These are phyloP conservation scores for Torymus auratus DNA, from an alignment of 2,888 invertebrate genomes.

Conservation along the genomic window DNA sequence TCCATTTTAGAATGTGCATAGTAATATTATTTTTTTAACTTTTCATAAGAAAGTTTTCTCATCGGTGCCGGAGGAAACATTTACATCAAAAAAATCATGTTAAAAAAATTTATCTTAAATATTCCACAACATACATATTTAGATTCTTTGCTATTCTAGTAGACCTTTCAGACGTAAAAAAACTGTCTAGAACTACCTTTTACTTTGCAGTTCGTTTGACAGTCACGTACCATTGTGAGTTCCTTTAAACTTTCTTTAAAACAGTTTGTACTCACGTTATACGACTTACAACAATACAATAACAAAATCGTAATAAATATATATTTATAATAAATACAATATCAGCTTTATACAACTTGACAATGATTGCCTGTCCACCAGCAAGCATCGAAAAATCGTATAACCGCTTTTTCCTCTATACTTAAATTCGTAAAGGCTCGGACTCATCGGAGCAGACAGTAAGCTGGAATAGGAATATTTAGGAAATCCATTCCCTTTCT, in stretches of 20 bases:
- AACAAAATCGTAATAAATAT: slow-evolving; percentile 56
- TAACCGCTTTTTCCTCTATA: slow-evolving; percentile 51
- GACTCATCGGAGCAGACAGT: slow-evolving; percentile 34
- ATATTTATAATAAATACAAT: slow-evolving; percentile 59
- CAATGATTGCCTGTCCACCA: slow-evolving; percentile 67
- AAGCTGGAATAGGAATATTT: slow-evolving; percentile 47
- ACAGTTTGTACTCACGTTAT: slow-evolving; percentile 55
- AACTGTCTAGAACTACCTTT: slow-evolving; percentile 40
- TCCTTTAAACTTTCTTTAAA: slow-evolving; percentile 46
- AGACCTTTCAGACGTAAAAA: slow-evolving; percentile 51
- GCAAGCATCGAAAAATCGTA: slow-evolving; percentile 64
- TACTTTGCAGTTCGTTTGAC: slow-evolving; percentile 40
- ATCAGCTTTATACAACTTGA: slow-evolving; percentile 62
- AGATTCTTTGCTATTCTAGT: slow-evolving; percentile 42
- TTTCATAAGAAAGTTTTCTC: slow-evolving; percentile 43
- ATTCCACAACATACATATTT: slow-evolving; percentile 47
- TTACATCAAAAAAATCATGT: slow-evolving; percentile 43
- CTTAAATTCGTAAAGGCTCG: slow-evolving; percentile 54
- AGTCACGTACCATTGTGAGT: slow-evolving; percentile 46
- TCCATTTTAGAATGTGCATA: slow-evolving; percentile 42
- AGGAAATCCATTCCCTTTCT: slow-evolving; percentile 18
- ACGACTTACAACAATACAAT: slow-evolving; percentile 53
- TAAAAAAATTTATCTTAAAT: slow-evolving; percentile 48
- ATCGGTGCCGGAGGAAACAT: slow-evolving; percentile 39
- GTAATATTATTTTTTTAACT: slow-evolving; percentile 34